Evolutionary conservation across 2,888 invertebrate genomes (phyloP), one percentile per base, ranked within the genome.

Genomic region (Cyaniris semiargus): DNA sequence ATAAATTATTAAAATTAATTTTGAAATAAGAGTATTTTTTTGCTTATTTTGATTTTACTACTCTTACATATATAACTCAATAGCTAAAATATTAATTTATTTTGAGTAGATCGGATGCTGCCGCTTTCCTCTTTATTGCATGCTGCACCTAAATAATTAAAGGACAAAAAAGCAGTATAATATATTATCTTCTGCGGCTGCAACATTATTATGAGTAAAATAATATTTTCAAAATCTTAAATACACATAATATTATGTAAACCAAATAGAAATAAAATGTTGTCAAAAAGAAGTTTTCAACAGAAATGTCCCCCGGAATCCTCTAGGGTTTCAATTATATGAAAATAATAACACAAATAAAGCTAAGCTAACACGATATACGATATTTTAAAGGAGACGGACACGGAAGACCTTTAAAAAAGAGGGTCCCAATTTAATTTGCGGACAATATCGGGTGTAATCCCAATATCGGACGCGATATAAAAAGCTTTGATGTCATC

Each of bases 371-470:
- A 85, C 86, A 85, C 82, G 93, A 86, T 92, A 93, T 85, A 83
- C 81, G 93, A 93, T 93, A 93, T 91, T 91, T 89, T 89, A 85
- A 86, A 83, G 84, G 74, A 83, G 84, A 70, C 85, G 90, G 89
- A 91, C 91, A 87, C 82, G 86, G 82, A 90, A 92, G 89, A 89
- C 93, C 92, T 92, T 92, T 91, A 92, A 92, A 93, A 86, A 83
- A 85, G 66, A 90, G 88, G 85, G 86, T 84, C 83, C 82, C 89
- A 92, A 93, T 93, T 93, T 92, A 92, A 93, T 93, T 93, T 91
- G 84, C 85, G 83, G 82, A 85, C 88, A 90, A 88, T 85, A 89
- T 90, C 89, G 90, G 89, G 88, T 87, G 91, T 90, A 93, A 93
- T 92, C 90, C 88, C 86, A 90, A 92, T 91, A 92, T 90, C 89